phyloP scores from a whole-genome alignment of 2,113 vertebrate species.

The Toxostoma redivivum region DNA sequence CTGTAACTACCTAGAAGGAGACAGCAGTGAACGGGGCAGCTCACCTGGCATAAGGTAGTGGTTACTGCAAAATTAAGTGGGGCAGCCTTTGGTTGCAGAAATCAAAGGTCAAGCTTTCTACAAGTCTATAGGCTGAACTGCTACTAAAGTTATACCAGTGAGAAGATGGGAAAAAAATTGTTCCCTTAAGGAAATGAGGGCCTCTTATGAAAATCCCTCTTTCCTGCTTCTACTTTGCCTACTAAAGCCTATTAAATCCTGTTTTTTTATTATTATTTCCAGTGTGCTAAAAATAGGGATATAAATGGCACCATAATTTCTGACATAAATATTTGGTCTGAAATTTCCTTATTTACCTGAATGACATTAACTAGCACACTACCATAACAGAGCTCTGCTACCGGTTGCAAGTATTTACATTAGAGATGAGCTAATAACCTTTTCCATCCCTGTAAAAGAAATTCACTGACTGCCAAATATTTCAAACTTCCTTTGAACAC shows the following conservation, averaged over 20 bases:
- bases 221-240: background rate
- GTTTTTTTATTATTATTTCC: background rate
- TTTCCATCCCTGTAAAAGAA: background rate
- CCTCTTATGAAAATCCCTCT: background rate
- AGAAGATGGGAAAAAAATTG: background rate
- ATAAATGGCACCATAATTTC: constrained; percentile 13
- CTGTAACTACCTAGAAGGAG: background rate
- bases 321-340: constrained; percentile 22
- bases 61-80: background rate
- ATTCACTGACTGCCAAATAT: background rate
- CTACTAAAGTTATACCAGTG: background rate
- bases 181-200: background rate
- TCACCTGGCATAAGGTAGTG: background rate
- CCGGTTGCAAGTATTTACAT: background rate
- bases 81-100: background rate
- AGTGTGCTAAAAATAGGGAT: background rate
- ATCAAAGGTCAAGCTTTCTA: background rate
- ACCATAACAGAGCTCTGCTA: background rate
- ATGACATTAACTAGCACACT: background rate
- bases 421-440: background rate
- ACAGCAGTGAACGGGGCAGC: accelerated
- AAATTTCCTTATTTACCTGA: constrained; percentile 27
- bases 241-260: background rate
- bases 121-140: background rate
- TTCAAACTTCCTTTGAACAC: background rate